These are phyloP conservation scores for Sialia sialis DNA, from an alignment of 2,113 vertebrate species.

Conservation along the genomic window DNA sequence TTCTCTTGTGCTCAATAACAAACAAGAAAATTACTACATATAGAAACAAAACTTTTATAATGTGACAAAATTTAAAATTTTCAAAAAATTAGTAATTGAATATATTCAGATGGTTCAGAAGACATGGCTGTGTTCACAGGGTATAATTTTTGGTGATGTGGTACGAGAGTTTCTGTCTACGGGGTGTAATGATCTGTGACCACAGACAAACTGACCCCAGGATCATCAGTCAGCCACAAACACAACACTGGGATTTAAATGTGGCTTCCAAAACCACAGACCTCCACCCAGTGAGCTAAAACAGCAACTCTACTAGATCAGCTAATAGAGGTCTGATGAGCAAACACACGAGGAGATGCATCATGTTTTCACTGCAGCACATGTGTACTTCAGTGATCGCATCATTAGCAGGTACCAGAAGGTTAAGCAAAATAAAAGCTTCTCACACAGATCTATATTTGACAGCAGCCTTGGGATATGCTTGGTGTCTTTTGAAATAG, in stretches of 20 bases:
- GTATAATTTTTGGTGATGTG: constrained; percentile 17
- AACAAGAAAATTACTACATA: background rate
- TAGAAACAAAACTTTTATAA: background rate
- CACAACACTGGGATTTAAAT: constrained; percentile 39
- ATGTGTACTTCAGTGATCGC: background rate
- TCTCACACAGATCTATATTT: constrained; percentile 38
- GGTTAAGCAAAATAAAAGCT: constrained; percentile 6
- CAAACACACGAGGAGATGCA: background rate
- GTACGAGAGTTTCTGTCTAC: background rate
- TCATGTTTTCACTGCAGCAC: constrained; percentile 3
- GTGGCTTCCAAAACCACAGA: constrained; percentile 29
- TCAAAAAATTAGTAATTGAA: background rate
- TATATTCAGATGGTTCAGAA: constrained; percentile 1
- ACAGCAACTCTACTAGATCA: background rate
- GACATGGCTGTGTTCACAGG: background rate
- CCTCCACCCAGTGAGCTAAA: constrained; percentile 35
- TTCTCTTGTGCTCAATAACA: background rate
- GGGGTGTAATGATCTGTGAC: constrained; percentile 34
- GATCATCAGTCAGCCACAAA: constrained; percentile 35
- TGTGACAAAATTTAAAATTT: background rate
- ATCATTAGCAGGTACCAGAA: constrained; percentile 33
- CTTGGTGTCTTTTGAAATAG: constrained; percentile 8
- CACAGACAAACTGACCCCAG: constrained; percentile 39
- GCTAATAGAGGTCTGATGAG: background rate
- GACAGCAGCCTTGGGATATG: background rate